Percentiles rank a stretch among this genome's conserved stretches.
These are phyloP conservation scores for Actinernus sp. DNA, from an alignment of 92 coral and sea anemone species.

Conservation along the genomic window DNA sequence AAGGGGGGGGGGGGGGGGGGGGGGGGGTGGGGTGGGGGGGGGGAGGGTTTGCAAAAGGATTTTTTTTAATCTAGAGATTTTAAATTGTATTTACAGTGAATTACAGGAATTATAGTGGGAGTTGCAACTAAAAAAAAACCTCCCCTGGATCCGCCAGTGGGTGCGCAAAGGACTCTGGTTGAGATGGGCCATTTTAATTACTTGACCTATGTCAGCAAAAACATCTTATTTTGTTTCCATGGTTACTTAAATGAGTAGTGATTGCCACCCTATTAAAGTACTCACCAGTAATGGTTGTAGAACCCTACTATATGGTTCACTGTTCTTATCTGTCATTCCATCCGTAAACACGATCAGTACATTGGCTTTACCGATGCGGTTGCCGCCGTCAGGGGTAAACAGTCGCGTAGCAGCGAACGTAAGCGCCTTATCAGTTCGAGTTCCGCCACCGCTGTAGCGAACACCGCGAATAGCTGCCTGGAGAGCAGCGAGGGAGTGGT, in stretches of 20 bases:
- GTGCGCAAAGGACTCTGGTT: too few species aligned
- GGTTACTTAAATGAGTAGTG: neutral
- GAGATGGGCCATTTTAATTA: too few species aligned
- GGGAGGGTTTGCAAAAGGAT: too few species aligned
- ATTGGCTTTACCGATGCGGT: constrained; percentile 54
- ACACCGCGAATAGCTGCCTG: constrained; percentile 31
- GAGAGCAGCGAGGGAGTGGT: constrained; percentile 52
- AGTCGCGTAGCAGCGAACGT: too few species aligned
- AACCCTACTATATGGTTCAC: constrained; percentile 43
- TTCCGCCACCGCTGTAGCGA: constrained; percentile 43
- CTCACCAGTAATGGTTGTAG: constrained; percentile 38
- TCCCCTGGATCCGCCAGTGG: too few species aligned
- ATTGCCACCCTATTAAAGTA: neutral
- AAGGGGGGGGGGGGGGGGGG: too few species aligned
- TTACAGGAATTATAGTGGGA: too few species aligned
- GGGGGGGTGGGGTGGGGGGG: too few species aligned
- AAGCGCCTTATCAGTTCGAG: constrained; percentile 70
- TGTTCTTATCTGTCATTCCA: constrained; percentile 60
- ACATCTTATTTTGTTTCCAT: neutral
- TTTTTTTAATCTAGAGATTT: too few species aligned
- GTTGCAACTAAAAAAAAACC: too few species aligned
- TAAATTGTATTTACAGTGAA: too few species aligned
- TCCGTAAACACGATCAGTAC: constrained; percentile 78
- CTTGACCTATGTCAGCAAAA: too few species aligned
- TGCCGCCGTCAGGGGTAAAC: constrained; percentile 33